A percentile compares a stretch with the other conserved stretches of the same genome.
Conservation (phyloP, 1,140 invertebrate species). For the Planococcus citri region DNA sequence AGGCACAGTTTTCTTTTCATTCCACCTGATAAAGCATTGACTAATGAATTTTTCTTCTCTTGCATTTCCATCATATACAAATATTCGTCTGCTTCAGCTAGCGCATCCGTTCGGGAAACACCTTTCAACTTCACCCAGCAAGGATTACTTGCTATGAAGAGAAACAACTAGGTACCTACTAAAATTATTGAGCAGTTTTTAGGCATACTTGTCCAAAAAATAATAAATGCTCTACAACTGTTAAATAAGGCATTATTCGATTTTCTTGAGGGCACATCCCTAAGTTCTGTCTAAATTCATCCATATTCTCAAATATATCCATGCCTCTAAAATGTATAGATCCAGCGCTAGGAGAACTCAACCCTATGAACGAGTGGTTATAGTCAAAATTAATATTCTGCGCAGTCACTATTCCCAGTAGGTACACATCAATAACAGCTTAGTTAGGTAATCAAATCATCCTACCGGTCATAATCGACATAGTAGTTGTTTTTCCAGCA, state of each 20-base stretch:
- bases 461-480: constrained; percentile 36
- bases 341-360: constrained; percentile 48
- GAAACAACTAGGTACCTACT: background rate
- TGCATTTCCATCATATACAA: constrained; percentile 42
- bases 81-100: constrained; percentile 34
- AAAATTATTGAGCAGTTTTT: background rate
- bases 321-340: constrained; percentile 46
- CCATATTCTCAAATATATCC: constrained; percentile 42
- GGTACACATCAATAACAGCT: no score
- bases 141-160: background rate
- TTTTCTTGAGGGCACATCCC: constrained; percentile 90
- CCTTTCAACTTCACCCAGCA: constrained; percentile 38
- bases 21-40: constrained; percentile 54
- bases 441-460: no score
- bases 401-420: constrained; percentile 8
- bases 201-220: constrained; percentile 28
- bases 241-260: constrained; percentile 80
- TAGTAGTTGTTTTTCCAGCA: constrained; percentile 79
- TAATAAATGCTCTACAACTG: constrained; percentile 71
- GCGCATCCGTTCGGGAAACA: constrained; percentile 26
- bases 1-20: constrained; percentile 74
- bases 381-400: background rate
- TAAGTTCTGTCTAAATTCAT: constrained; percentile 41
- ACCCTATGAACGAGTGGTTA: constrained; percentile 34
- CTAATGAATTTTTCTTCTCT: constrained; percentile 25